These are phyloP conservation scores for Trachymyrmex cornetzi DNA, from an alignment of 1,140 invertebrate genomes.

Conservation along the genomic window DNA sequence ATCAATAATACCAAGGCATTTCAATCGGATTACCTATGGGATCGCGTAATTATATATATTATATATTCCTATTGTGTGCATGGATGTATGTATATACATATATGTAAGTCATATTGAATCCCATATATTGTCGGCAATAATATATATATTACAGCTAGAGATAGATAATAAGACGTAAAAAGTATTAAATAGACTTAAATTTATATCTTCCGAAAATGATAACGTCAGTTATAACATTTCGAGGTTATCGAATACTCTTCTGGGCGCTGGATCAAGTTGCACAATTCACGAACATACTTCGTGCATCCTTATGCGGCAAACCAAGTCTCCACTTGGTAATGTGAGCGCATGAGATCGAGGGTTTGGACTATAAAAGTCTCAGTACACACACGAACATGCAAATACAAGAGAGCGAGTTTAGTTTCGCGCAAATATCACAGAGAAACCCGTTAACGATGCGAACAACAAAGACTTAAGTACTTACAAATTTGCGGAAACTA, in stretches of 20 bases:
- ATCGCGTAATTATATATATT: conserved; percentile 65
- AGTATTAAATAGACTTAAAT: neutral
- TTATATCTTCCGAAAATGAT: neutral
- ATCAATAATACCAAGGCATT: conserved; percentile 71
- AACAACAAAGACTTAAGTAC: conserved; percentile 51
- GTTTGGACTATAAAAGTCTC: conserved; percentile 20
- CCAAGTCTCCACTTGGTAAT: neutral
- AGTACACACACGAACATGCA: neutral
- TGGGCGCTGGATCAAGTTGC: neutral
- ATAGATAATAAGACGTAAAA: conserved; percentile 4
- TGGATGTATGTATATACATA: neutral
- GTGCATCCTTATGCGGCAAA: neutral
- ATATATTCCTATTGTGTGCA: conserved; percentile 50
- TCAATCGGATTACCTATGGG: conserved; percentile 62
- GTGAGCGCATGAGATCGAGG: neutral
- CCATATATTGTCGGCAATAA: conserved; percentile 48
- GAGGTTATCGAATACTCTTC: neutral
- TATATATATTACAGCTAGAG: neutral
- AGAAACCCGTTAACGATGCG: neutral
- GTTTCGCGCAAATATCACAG: conserved; percentile 28
- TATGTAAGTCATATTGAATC: conserved; percentile 36
- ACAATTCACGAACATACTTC: neutral
- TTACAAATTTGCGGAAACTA: conserved; percentile 62
- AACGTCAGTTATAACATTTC: neutral
- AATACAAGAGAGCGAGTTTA: neutral